Conservation (phyloP, 2,888 invertebrate species). For the Hypolimnas misippus region DNA sequence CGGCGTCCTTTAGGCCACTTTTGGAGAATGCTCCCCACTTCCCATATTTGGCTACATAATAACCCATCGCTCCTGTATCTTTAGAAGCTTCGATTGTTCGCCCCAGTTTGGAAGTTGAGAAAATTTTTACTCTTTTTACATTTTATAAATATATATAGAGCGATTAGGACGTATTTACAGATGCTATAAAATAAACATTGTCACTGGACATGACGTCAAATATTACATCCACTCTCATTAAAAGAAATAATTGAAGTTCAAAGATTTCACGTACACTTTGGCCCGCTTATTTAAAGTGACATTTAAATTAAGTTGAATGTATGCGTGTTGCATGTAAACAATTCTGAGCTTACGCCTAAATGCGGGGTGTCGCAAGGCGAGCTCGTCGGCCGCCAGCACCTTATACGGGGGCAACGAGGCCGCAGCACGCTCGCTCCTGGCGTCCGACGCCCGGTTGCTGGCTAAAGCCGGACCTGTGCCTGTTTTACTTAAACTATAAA, state of each 20-base stretch:
- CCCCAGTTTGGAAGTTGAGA: constrained; percentile 72
- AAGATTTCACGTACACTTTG: neutral
- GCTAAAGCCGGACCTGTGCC: constrained; percentile 28
- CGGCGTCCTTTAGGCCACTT: constrained; percentile 75
- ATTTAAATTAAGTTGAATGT: constrained; percentile 27
- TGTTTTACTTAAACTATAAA: constrained; percentile 22
- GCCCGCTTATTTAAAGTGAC: constrained; percentile 20
- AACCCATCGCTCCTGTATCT: constrained; percentile 64
- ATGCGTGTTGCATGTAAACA: constrained; percentile 29
- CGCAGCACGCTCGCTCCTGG: constrained; percentile 45
- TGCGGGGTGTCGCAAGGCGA: constrained; percentile 51
- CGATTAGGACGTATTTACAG: too few species aligned
- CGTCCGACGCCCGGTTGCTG: constrained; percentile 33
- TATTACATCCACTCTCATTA: too few species aligned
- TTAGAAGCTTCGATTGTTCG: constrained; percentile 71
- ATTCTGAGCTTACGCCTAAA: constrained; percentile 38
- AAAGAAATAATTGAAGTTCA: neutral
- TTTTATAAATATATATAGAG: constrained; percentile 31
- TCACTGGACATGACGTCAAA: too few species aligned
- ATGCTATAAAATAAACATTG: too few species aligned
- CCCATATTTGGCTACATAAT: constrained; percentile 78
- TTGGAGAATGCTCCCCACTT: constrained; percentile 62
- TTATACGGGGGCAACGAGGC: constrained; percentile 75
- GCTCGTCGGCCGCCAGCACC: constrained; percentile 69
- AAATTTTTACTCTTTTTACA: constrained; percentile 56